Evolutionary conservation across 1,140 invertebrate species (phyloP), one percentile per base, ranked within the genome.

Genomic region (Lethocerus indicus): DNA sequence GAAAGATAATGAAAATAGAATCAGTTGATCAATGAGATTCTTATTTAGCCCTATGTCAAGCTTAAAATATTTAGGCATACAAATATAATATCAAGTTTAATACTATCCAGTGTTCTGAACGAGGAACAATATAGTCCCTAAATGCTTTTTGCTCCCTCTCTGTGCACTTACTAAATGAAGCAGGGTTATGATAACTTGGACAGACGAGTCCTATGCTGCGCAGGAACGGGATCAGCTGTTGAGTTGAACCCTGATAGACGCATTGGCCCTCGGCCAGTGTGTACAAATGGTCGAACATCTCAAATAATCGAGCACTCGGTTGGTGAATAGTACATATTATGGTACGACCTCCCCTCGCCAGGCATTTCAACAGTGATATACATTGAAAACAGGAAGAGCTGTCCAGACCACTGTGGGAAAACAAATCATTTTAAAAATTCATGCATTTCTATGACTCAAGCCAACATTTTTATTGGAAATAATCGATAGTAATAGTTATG

Each of bases 261-360:
- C 87, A 93, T 43, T 82, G 76, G 1, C 93, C 93, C 41, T 77
- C 74, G 0, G 87, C 76, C 3, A 97, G 67, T n/a, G 89, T 81
- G 62, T 95, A 95, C 1, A 96, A 67, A 58, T 87, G 78, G 63
- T 97, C 92, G 61, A 97, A 96, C 77, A 90, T 94, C 64, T 95
- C 89, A 60, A 97, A 94, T 7, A 95, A 71, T 57, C 92, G 72
- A 2, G 92, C 91, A 57, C 85, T 91, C 0, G 93, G 93, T 61
- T 97, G 93, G 67, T 98, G 93, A 57, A 98, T 95, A 2, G 91
- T 96, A 58, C 89, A 91, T 41, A 97, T 79, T 26, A 98, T 81
- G 0, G 89, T 94, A 29, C 90, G 71, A 2, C 87, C 89, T 59
- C 90, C 87, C 23, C 76, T 65, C 0, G 91, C 88, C 40, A 97